Evolutionary conservation across 1,140 invertebrate genomes (phyloP).

Genomic region (Dufourea novaeangliae): DNA sequence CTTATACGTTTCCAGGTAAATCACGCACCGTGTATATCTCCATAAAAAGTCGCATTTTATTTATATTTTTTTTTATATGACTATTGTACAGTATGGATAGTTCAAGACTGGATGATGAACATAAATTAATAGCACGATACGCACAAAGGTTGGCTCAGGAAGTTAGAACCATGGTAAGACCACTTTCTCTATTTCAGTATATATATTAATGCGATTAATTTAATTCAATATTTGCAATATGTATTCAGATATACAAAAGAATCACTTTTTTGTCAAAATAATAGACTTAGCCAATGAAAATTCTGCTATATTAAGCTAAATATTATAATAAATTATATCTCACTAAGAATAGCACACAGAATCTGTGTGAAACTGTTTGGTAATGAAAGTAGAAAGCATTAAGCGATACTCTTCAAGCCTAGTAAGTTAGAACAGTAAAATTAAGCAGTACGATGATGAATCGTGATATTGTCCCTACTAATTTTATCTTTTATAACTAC

Average conservation of each 20-base stretch:
- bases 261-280: background rate
- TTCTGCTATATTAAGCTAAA: background rate
- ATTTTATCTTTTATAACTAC: constrained; percentile 60
- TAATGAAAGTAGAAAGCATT: background rate
- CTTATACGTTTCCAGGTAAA: too few species aligned
- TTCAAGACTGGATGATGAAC: constrained; percentile 93
- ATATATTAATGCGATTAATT: background rate
- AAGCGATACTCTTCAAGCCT: background rate
- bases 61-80: constrained; percentile 56
- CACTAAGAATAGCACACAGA: background rate
- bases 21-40: too few species aligned
- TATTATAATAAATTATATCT: background rate
- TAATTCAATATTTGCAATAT: background rate
- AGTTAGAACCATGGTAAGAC: constrained; percentile 90
- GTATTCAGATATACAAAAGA: background rate
- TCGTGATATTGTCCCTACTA: constrained; percentile 24
- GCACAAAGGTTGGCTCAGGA: constrained; percentile 96
- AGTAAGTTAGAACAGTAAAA: constrained; percentile 32
- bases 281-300: background rate
- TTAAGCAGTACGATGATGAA: constrained; percentile 24
- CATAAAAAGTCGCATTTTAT: constrained; percentile 55
- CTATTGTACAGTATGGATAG: constrained; percentile 81
- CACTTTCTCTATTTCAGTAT: background rate
- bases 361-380: background rate
- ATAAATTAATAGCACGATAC: constrained; percentile 97